These are phyloP conservation scores for Ataeniobius toweri DNA, from an alignment of 2,797 vertebrate genomes.

Conservation along the genomic window DNA sequence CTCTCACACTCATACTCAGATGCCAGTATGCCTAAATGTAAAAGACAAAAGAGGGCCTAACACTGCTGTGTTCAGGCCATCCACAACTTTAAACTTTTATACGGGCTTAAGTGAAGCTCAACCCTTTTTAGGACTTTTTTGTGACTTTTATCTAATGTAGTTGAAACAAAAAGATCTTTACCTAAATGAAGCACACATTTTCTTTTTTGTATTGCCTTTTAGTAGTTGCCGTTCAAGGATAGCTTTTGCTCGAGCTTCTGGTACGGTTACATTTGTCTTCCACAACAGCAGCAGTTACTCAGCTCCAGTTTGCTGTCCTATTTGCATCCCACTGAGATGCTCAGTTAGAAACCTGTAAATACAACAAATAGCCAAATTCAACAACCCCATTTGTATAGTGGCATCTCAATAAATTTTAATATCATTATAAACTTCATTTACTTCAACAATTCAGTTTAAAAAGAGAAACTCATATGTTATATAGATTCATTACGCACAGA, in stretches of 20 bases:
- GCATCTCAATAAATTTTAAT: neutral
- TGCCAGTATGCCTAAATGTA: constrained; percentile 25
- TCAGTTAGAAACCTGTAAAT: neutral
- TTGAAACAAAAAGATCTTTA: constrained; percentile 8
- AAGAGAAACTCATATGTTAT: neutral
- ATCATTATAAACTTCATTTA: neutral
- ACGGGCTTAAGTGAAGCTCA: constrained; percentile 22
- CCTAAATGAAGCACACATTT: neutral
- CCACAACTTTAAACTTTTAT: constrained; percentile 45
- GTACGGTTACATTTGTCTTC: neutral
- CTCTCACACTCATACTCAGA: constrained; percentile 39
- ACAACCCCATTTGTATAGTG: neutral
- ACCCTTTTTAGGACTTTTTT: constrained; percentile 22
- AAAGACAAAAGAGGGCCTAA: constrained; percentile 4
- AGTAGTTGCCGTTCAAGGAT: neutral
- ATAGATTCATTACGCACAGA: neutral
- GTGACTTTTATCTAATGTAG: neutral
- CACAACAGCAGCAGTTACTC: neutral
- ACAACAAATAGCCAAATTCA: neutral
- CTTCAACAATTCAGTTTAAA: neutral
- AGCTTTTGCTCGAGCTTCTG: neutral
- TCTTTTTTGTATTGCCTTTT: neutral
- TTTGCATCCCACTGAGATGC: neutral
- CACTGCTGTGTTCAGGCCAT: constrained; percentile 30
- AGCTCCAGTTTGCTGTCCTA: neutral